These are phyloP conservation scores for Alitta virens DNA, from an alignment of 2,888 invertebrate genomes.

Conservation along the genomic window DNA sequence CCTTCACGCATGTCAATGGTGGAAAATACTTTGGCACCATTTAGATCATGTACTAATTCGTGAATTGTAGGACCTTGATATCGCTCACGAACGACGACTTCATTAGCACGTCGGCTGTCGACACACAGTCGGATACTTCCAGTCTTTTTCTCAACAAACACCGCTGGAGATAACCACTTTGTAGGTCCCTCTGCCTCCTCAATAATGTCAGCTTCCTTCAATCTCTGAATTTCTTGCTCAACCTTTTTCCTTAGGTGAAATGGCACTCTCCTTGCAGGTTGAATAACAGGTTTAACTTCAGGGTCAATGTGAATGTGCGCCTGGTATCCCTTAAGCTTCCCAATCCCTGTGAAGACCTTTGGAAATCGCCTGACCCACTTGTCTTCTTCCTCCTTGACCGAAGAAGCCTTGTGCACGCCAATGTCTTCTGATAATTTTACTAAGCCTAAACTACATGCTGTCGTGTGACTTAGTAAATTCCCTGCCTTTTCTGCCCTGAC, in stretches of 20 bases:
- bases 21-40: background rate
- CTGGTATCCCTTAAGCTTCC: too few relatives aligned
- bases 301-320: background rate
- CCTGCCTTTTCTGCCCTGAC: too few relatives aligned
- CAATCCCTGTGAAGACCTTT: too few relatives aligned
- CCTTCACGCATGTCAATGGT: conserved; percentile 5
- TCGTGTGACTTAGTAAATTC: too few relatives aligned
- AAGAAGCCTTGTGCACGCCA: too few relatives aligned
- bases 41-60: background rate
- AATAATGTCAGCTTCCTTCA: conserved; percentile 13
- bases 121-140: conserved; percentile 11
- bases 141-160: conserved; percentile 21
- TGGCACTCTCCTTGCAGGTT: background rate
- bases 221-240: background rate
- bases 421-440: too few relatives aligned
- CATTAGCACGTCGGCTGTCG: conserved; percentile 25
- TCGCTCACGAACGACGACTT: conserved; percentile 18
- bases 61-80: conserved; percentile 20
- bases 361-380: too few relatives aligned
- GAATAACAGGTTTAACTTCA: background rate
- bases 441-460: too few relatives aligned
- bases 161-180: conserved; percentile 25
- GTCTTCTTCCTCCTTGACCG: too few relatives aligned
- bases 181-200: conserved; percentile 21
- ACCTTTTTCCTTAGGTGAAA: background rate